A percentile compares a stretch with the other conserved stretches of the same genome.
Evolutionary conservation across 1,140 invertebrate species (phyloP).

Genomic region (Venustaconcha ellipsiformis): DNA sequence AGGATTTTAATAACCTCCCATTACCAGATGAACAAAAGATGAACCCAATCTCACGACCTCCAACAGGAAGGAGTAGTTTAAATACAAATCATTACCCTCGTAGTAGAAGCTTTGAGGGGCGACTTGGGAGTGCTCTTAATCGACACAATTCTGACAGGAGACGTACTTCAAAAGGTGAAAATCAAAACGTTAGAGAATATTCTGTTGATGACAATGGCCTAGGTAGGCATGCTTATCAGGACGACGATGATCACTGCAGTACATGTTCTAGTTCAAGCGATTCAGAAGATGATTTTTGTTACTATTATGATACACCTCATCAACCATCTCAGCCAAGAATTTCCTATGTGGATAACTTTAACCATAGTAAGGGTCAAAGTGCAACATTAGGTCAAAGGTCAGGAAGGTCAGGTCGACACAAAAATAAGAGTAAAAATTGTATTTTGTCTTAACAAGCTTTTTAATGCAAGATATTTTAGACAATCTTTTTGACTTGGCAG

Average conservation of each 20-base stretch:
- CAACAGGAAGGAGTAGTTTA: constrained; percentile 29
- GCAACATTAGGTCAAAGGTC: constrained; percentile 33
- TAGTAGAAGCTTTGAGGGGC: constrained; percentile 62
- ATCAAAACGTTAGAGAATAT: constrained; percentile 14
- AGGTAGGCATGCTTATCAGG: constrained; percentile 28
- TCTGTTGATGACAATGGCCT: constrained; percentile 28
- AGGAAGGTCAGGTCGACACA: constrained; percentile 40
- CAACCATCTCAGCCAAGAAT: constrained; percentile 41
- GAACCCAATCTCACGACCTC: constrained; percentile 61
- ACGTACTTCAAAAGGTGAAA: constrained; percentile 23
- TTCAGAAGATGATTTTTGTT: constrained; percentile 59
- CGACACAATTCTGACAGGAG: constrained; percentile 18
- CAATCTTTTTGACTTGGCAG: too few relatives aligned
- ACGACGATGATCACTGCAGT: constrained; percentile 46
- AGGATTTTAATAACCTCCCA: constrained; percentile 40
- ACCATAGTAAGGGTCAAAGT: constrained; percentile 39
- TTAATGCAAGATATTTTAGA: too few relatives aligned
- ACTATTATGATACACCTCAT: constrained; percentile 46
- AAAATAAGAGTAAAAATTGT: constrained; percentile 50
- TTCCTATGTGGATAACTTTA: constrained; percentile 64
- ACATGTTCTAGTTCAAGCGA: constrained; percentile 64
- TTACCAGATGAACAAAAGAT: constrained; percentile 58
- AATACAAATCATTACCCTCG: constrained; percentile 47
- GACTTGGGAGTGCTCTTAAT: constrained; percentile 26
- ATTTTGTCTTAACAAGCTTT: constrained; percentile 44